Base-by-base conservation (phyloP, 2,797 vertebrate species). In the Coccyzus lansbergi region DNA sequence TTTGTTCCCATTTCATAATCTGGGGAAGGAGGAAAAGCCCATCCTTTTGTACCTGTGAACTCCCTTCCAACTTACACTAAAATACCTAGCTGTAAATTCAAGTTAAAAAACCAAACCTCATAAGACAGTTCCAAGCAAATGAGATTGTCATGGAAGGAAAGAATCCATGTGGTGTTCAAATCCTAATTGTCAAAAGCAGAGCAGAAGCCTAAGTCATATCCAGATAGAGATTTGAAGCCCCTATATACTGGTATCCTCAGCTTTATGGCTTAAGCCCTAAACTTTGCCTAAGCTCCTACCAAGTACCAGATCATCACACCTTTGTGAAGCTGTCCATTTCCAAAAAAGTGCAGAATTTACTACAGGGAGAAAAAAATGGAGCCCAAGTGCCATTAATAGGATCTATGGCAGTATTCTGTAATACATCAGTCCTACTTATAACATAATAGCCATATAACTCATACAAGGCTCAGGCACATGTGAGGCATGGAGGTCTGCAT, bases 361-460 rank as follows among this genome's bases (percentile, higher is more conserved):
- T 91, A 83, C 60, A 38, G 28, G 34, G 71, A 82, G 64, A 48
- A 81, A 94, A 85, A 95, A 96, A 93, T 95, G 59, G 94, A 94
- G 48, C 49, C 70, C 0, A 0, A 72, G 70, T 91, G 77, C 96
- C 91, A 94, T 93, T 95, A 90, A 60, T n/a, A 95, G 96, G 93
- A 97, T 97, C 87, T 97, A 96, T 94, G 64, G 94, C 88, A 69
- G 84, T 80, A 59, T 81, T 93, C 86, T 67, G 91, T 88, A 93
- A 97, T 97, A 93, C 93, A 96, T 97, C 97, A 97, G 95, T 92
- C 94, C 96, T 94, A 94, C 93, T 97, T 97, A 97, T 95, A 97
- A 94, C 93, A 94, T 97, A 97, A 97, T 96, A 96, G 97, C 94
- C 28, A 1, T 93, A 97, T 97, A 97, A 97, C 92, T 97, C 97